Evolutionary conservation across 1,140 invertebrate species (phyloP).

Genomic region (Macrobrachium rosenbergii): DNA sequence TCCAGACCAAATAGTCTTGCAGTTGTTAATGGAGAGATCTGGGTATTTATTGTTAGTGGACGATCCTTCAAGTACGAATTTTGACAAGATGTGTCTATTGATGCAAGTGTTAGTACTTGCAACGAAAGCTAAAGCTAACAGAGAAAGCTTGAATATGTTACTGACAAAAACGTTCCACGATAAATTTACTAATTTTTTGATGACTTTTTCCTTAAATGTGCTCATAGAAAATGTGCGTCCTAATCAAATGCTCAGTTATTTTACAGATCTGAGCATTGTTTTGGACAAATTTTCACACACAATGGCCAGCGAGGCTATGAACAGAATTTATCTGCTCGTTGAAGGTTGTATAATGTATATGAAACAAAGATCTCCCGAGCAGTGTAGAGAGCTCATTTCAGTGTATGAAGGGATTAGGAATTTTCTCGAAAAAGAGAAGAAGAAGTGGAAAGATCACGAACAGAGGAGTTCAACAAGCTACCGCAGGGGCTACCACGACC

Average conservation of each 20-base stretch:
- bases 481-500: background rate
- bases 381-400: too few species aligned
- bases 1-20: too few species aligned
- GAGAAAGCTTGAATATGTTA: slow-evolving; percentile 10
- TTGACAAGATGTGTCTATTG: background rate
- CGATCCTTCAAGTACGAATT: too few species aligned
- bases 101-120: slow-evolving; percentile 5
- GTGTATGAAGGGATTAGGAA: background rate
- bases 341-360: too few species aligned
- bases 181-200: background rate
- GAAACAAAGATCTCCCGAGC: too few species aligned
- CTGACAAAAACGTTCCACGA: background rate
- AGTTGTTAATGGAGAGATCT: too few species aligned
- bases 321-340: too few species aligned
- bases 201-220: background rate
- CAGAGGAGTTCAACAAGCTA: background rate
- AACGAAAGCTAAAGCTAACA: background rate
- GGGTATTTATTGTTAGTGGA: too few species aligned
- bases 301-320: too few species aligned
- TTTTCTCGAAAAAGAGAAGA: background rate
- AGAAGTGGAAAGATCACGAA: background rate
- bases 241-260: background rate
- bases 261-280: background rate
- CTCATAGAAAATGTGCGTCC: background rate
- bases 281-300: background rate